phyloP scores from a whole-genome alignment of 2,888 invertebrate genomes.

The Eupithecia centaureata region DNA sequence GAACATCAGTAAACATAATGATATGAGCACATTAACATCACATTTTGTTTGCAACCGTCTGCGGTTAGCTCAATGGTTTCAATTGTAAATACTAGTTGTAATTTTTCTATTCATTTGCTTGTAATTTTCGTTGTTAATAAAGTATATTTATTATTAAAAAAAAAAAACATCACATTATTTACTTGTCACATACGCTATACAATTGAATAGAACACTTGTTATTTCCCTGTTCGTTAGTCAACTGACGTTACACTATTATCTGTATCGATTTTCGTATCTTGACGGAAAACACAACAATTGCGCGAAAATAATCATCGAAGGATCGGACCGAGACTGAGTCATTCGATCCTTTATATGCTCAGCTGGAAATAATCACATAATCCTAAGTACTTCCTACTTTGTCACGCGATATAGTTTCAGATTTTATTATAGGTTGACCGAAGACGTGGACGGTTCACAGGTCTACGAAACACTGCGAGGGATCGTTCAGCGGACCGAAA shows the following conservation, averaged over 20 bases:
- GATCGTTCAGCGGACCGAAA: constrained; percentile 67
- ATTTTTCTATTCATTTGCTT: too few species aligned
- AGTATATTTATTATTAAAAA: too few species aligned
- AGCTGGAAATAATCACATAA: constrained; percentile 24
- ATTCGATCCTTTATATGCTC: constrained; percentile 49
- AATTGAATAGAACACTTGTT: constrained; percentile 42
- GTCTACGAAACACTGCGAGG: constrained; percentile 66
- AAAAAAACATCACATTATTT: constrained; percentile 48
- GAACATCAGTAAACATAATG: constrained; percentile 48
- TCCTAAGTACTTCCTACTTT: constrained; percentile 25
- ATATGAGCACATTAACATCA: constrained; percentile 41
- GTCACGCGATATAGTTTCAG: constrained; percentile 47
- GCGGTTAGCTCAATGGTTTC: too few species aligned
- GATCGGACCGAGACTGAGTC: constrained; percentile 49
- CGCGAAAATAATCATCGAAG: constrained; percentile 44
- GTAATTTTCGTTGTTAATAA: too few species aligned
- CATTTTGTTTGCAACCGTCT: too few species aligned
- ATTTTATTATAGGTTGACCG: constrained; percentile 50
- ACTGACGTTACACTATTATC: constrained; percentile 29
- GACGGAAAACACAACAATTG: constrained; percentile 43
- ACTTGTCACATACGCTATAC: constrained; percentile 31
- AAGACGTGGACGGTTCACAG: constrained; percentile 61
- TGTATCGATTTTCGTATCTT: constrained; percentile 40
- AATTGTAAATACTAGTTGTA: too few species aligned
- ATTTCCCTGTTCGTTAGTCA: constrained; percentile 42